Base-by-base conservation (phyloP, 2,797 vertebrate genomes). In the Xiphorhynchus erythropygius region DNA sequence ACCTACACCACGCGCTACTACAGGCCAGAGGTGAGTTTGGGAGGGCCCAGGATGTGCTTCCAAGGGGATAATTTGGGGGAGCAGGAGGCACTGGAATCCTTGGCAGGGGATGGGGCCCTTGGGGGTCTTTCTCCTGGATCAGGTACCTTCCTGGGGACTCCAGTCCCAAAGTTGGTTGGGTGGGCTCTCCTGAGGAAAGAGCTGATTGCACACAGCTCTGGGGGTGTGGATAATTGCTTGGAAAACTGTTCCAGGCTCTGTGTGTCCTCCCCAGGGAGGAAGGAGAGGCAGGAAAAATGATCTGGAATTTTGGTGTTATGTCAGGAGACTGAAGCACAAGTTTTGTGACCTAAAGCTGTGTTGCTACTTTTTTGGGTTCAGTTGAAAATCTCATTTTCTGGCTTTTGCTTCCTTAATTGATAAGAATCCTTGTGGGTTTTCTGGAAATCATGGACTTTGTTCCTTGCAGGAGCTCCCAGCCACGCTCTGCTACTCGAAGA, bases 1-100 rank as follows among this genome's bases (percentile, higher is more conserved):
- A 99, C 99, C 0, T 98, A 96, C 91, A 99, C 99, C 46, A 97
- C 93, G 0, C 98, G 99, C 24, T 99, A 99, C 97, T 99, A 99
- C 69, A 85, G 87, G 3, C 97, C 97, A 9, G 80, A 97, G 97
- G 98, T 98, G 84, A 69, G 2, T 1, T 1, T 1, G 7, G 28
- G n/a, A 27, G 17, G 2, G 24, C 10, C 33, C 56, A 37, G 56
- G 56, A 17, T 24, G 24, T 57, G 56, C 56, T 25, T 35, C 56
- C 56, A 35, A 33, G 56, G 35, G 56, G 23, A 49, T 49, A 25
- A 49, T 49, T 15, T 27, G 13, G 47, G 47, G 49, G 28, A 18
- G 50, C 7, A 17, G 28, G 28, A 27, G 57, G 24, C 35, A 6
- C 57, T 27, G 2, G 0, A 3, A 8, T 21, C 35, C 42, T 11